phyloP scores from a whole-genome alignment of 2,888 invertebrate species.

The Bugula neritina region DNA sequence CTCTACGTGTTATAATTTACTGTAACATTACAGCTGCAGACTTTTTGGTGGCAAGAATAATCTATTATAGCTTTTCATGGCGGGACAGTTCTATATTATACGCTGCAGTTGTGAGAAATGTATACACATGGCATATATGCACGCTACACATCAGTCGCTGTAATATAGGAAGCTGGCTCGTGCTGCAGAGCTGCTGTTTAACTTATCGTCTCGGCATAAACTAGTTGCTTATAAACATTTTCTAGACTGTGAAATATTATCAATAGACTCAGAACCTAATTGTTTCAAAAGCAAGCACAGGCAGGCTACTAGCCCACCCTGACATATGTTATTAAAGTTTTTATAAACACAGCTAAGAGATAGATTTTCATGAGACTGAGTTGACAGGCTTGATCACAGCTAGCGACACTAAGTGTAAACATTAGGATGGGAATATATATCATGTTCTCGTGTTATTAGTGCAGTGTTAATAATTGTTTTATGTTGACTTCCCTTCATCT shows the following conservation, averaged over 20 bases:
- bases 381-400: background rate
- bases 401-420: conserved; percentile 22
- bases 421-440: conserved; percentile 3
- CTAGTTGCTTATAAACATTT: conserved; percentile 26
- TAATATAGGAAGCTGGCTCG: background rate
- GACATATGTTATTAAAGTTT: background rate
- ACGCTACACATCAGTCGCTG: background rate
- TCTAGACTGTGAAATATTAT: conserved; percentile 26
- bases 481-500: background rate
- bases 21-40: background rate
- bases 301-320: no score
- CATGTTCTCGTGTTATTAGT: background rate
- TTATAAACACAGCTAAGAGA: background rate
- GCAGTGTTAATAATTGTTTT: background rate
- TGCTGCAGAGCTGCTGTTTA: conserved; percentile 24
- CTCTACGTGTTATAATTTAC: background rate
- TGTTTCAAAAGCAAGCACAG: background rate
- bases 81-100: background rate
- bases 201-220: conserved; percentile 17
- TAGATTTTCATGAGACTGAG: background rate
- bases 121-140: background rate
- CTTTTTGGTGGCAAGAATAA: background rate
- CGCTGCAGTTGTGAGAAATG: background rate
- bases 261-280: background rate
- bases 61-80: background rate